phyloP scores from a whole-genome alignment of 2,113 vertebrate species.

The Balaeniceps rex region DNA sequence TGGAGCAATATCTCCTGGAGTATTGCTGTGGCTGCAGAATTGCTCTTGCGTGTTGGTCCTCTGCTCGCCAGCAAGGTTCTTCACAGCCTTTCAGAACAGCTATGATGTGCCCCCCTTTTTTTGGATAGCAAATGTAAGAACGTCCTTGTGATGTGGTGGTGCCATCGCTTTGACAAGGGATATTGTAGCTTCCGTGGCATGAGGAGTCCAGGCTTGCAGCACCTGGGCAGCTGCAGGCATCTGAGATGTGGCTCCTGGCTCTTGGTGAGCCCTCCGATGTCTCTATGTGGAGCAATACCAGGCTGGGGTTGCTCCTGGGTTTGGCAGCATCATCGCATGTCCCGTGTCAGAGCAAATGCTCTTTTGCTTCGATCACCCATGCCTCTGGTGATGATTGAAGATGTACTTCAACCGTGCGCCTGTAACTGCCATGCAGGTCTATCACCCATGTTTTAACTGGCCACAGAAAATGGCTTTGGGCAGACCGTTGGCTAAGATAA shows the following conservation, averaged over 20 bases:
- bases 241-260: background rate
- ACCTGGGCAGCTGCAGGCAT: background rate
- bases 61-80: background rate
- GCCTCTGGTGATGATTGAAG: background rate
- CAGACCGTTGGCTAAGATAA: background rate
- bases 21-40: background rate
- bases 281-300: background rate
- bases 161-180: background rate
- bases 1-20: background rate
- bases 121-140: background rate
- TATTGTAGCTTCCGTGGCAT: background rate
- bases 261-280: background rate
- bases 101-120: accelerated
- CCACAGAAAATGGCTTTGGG: background rate
- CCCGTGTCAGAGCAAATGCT: background rate
- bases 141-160: background rate
- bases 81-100: background rate
- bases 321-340: background rate
- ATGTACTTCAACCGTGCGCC: background rate
- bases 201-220: background rate
- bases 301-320: background rate
- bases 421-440: background rate
- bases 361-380: background rate
- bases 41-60: background rate
- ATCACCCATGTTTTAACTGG: background rate